Evolutionary conservation across 2,797 vertebrate genomes (phyloP), one percentile per base, ranked within the genome.

Genomic region (Lepidocolaptes lacrymiger): DNA sequence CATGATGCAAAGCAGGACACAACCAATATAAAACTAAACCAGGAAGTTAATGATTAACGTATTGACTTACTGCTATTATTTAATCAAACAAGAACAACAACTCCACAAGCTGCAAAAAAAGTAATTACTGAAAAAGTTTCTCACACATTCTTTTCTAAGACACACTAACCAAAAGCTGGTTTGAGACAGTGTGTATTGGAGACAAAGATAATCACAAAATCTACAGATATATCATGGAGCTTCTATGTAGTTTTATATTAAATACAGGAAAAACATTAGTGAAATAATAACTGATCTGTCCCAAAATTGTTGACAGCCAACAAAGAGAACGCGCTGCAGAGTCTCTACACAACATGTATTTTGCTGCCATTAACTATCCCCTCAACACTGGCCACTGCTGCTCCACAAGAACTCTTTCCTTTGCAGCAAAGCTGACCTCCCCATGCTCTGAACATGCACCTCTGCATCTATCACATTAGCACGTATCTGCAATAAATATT

Each of bases 201-300:
- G 66, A 86, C 43, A 88, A 85, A 83, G 22, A 55, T 21, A 88
- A 75, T 14, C 46, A 78, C 8, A 68, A 39, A 66, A 93, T 17
- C 26, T 46, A 80, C 12, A 37, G 30, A 32, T 26, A 5, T 15
- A 37, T 28, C 0, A 0, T 1, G 68, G 14, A 64, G 12, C 22
- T 78, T 78, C 62, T 48, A 46, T 41, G 72, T 46, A 72, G 13
- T 78, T 84, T 68, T 37, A 72, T 20, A 58, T 62, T 78, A 90
- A 73, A 88, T 37, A 14, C 26, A 26, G 43, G 39, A 85, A 69
- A 73, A 85, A 26, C 0, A 9, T 3, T 4, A 52, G 17, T 30
- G 43, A 84, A 95, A 66, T n/a, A 68, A 66, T 36, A 36, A 71
- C 9, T 49, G 13, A 56, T 44, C 16, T 76, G 17, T 56, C 27